Conservation (phyloP, 2,797 vertebrate genomes). For the Ataeniobius toweri region DNA sequence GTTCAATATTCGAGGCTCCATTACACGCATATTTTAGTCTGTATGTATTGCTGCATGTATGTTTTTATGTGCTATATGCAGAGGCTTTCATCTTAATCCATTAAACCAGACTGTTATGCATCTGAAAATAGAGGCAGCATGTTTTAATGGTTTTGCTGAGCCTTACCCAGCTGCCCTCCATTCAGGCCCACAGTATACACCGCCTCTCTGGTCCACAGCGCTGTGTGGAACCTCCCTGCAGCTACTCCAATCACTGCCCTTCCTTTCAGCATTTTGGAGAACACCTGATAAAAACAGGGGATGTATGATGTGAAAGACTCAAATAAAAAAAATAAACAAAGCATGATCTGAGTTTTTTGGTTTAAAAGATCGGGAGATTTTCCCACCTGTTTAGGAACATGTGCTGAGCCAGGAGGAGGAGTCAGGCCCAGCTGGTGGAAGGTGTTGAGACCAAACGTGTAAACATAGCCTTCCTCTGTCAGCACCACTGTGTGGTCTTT, state of each 20-base stretch:
- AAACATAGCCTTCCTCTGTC: constrained; percentile 94
- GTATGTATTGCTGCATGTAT: background rate
- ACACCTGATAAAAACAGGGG: constrained; percentile 79
- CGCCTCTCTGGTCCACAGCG: constrained; percentile 94
- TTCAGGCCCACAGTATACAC: constrained; percentile 97
- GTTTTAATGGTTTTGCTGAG: background rate
- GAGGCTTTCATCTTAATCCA: background rate
- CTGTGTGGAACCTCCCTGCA: constrained; percentile 95
- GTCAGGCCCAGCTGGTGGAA: constrained; percentile 92
- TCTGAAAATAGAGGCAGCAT: constrained; percentile 9
- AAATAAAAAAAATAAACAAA: background rate
- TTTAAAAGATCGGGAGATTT: background rate
- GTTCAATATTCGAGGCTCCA: background rate
- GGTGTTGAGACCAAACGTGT: constrained; percentile 94
- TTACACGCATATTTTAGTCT: background rate
- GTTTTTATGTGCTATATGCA: background rate
- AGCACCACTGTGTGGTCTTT: constrained; percentile 96
- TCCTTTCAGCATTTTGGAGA: constrained; percentile 92
- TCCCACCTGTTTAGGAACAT: constrained; percentile 91
- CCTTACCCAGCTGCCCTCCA: constrained; percentile 94
- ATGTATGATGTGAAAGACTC: constrained; percentile 50
- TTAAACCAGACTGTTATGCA: background rate
- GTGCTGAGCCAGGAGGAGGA: constrained; percentile 87
- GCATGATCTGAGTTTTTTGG: background rate
- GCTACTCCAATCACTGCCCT: constrained; percentile 91